Percentiles rank a stretch among this genome's conserved stretches.
Evolutionary conservation across 1,140 invertebrate genomes (phyloP).

Genomic region (Platyura marginata): DNA sequence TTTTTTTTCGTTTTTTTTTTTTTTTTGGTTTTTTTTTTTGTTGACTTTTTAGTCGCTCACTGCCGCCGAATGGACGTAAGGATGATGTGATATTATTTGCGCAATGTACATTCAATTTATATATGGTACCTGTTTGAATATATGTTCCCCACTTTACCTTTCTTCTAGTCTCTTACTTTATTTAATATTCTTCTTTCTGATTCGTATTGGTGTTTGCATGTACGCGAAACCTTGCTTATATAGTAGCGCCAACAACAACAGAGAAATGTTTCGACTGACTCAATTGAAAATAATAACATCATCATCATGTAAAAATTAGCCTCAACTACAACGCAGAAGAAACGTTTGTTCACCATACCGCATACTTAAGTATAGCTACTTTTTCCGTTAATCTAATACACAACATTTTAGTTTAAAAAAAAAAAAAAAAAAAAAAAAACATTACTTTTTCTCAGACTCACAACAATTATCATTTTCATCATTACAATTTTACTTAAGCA

Average conservation of each 20-base stretch:
- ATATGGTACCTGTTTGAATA: conserved; percentile 1
- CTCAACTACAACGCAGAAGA: too few relatives aligned
- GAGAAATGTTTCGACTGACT: neutral
- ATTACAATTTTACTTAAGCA: too few relatives aligned
- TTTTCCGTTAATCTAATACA: too few relatives aligned
- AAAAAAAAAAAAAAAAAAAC: too few relatives aligned
- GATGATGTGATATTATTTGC: conserved; percentile 5
- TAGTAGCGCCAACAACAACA: too few relatives aligned
- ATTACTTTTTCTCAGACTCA: too few relatives aligned
- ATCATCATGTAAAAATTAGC: too few relatives aligned
- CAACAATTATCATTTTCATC: too few relatives aligned
- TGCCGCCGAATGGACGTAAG: conserved; percentile 1
- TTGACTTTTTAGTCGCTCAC: neutral
- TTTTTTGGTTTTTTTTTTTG: neutral
- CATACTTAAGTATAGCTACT: too few relatives aligned
- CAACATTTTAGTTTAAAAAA: too few relatives aligned
- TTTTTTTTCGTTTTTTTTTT: neutral
- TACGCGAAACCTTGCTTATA: too few relatives aligned
- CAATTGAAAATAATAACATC: neutral
- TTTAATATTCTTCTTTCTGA: neutral
- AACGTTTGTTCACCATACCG: too few relatives aligned
- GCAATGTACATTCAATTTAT: conserved; percentile 5
- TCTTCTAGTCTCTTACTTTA: neutral
- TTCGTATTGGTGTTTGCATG: neutral
- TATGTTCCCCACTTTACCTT: neutral